Conservation (phyloP, 2,888 invertebrate species). For the Sarcophaga variegata region DNA sequence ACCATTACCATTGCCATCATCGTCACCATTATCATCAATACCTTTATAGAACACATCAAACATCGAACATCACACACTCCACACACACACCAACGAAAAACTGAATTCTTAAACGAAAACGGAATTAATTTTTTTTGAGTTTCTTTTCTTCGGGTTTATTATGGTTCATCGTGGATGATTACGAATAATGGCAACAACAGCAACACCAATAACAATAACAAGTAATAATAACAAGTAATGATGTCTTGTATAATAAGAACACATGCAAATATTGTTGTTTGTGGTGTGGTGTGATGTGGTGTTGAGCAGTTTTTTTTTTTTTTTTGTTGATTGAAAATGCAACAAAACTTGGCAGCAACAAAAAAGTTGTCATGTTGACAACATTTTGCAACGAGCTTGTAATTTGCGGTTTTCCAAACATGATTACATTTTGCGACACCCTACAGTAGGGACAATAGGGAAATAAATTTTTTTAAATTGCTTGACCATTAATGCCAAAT, state of each 20-base stretch:
- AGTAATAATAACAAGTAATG: conserved; percentile 31
- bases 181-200: conserved; percentile 16
- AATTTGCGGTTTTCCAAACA: conserved; percentile 69
- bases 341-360: neutral
- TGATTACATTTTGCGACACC: conserved; percentile 45
- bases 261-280: neutral
- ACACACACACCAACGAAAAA: neutral
- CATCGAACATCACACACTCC: neutral
- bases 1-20: neutral
- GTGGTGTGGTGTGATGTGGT: conserved; percentile 14
- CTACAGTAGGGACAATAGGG: neutral
- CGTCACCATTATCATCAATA: neutral
- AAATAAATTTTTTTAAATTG: too few relatives aligned
- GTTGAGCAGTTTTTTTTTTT: neutral
- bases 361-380: conserved; percentile 61
- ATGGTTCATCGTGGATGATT: conserved; percentile 54
- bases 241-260: neutral
- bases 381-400: conserved; percentile 64
- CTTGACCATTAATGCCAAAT: too few relatives aligned
- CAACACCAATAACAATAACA: neutral
- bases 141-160: conserved; percentile 19
- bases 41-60: too few relatives aligned
- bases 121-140: neutral
- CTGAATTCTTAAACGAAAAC: neutral
- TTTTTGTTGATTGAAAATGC: neutral